A percentile compares a stretch with the other conserved stretches of the same genome.
Evolutionary conservation across 2,113 vertebrate genomes (phyloP).

Genomic region (Syngnathus floridae): DNA sequence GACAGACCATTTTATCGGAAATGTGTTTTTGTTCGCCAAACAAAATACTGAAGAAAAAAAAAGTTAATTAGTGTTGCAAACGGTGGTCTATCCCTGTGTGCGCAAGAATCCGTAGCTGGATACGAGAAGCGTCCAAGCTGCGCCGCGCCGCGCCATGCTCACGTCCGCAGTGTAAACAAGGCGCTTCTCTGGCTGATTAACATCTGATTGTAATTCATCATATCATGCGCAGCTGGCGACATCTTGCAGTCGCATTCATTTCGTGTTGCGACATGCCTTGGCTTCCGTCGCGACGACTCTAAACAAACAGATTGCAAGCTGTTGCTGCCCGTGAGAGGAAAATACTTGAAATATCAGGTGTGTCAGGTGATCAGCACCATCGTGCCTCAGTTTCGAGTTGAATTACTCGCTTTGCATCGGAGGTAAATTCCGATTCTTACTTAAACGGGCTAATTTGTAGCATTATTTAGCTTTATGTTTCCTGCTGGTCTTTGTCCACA

Average conservation of each 20-base stretch:
- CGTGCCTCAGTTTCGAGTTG: slow-evolving; percentile 41
- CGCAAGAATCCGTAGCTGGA: slow-evolving; percentile 43
- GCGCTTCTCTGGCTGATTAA: slow-evolving; percentile 66
- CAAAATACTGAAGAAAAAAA: slow-evolving; percentile 16
- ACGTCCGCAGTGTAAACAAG: slow-evolving; percentile 61
- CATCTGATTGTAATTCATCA: slow-evolving; percentile 71
- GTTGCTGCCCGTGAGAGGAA: slow-evolving; percentile 55
- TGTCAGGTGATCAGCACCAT: slow-evolving; percentile 59
- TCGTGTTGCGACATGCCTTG: slow-evolving; percentile 61
- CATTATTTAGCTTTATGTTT: not conserved
- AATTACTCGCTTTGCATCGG: slow-evolving; percentile 12
- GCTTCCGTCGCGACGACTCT: slow-evolving; percentile 59
- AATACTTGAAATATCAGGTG: slow-evolving; percentile 63
- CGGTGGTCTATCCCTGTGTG: slow-evolving; percentile 25
- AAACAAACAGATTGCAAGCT: slow-evolving; percentile 66
- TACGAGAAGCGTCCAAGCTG: slow-evolving; percentile 33
- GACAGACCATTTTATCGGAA: slow-evolving; percentile 29
- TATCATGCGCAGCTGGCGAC: slow-evolving; percentile 64
- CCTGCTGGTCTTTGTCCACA: not conserved
- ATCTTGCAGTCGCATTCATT: slow-evolving; percentile 62
- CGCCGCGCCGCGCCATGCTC: too few relatives aligned
- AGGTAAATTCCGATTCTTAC: not conserved
- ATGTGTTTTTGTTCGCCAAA: slow-evolving; percentile 40
- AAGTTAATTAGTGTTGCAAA: slow-evolving; percentile 36
- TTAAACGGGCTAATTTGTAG: not conserved